Base-by-base conservation (phyloP, 2,888 invertebrate species). In the Synanthedon andrenaeformis region DNA sequence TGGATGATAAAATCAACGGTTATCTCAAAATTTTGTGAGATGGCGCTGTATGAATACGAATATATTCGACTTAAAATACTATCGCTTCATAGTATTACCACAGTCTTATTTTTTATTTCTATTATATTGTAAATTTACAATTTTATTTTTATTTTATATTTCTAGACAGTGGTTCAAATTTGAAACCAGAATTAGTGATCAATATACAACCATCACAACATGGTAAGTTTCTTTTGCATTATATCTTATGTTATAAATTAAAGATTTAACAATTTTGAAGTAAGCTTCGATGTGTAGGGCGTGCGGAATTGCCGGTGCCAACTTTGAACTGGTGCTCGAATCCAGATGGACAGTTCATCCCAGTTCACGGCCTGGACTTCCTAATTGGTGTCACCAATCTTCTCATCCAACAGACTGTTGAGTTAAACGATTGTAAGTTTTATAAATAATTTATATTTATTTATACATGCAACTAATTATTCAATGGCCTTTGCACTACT, bases 371-470 rank as follows among this genome's bases (percentile, higher is more conserved):
- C 12, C 85, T 93, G 57, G 93, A 93, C 69, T 92, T 93, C 71
- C 88, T 94, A 49, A 88, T 89, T 52, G 92, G 92, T 23, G 89
- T 92, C 51, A 89, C 92, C 54, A 91, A 90, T 51, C 78, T 94
- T 4, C 89, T 92, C 59, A 92, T 94, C 55, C 93, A 95, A 69
- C 95, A 95, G 78, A 93, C 94, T 49, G 91, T 94, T 49, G 95
- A 95, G 70, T 77, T 95, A 10, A 89, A 91, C 69, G 93, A 94
- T 74, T 76, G 94, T 94, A 79, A 79, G 90, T 86, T 50, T 17
- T 23, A 23, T 5, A 13, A 35, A 35, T 6, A 35, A 35, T 35
- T 35, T 10, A 23, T 23, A 50, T 50, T 35, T 35, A 5, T 45
- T 12, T 45, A 5, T 13, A 45, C 14, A 49, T 49, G 49, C n/a